A percentile compares a stretch with the other conserved stretches of the same genome.
These are phyloP conservation scores for Diacarnus erythraeanus DNA, from an alignment of 37 sponge, comb jelly and placozoan genomes.

Conservation along the genomic window DNA sequence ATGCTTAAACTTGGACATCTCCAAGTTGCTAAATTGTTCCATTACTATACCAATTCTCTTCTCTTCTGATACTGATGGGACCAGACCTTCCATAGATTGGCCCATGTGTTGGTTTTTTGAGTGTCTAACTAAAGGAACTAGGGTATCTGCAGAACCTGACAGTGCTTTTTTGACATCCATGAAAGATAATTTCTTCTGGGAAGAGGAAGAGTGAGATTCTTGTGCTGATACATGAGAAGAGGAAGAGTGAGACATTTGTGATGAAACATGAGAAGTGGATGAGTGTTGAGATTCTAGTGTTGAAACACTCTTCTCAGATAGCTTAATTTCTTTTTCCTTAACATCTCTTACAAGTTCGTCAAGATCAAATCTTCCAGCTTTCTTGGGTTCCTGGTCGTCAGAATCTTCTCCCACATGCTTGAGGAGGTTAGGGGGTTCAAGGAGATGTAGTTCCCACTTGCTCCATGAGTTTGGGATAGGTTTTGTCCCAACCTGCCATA, in stretches of 20 bases:
- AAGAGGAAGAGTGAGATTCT: background rate
- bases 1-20: too few species aligned
- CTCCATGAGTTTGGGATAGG: conserved; percentile 57
- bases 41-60: conserved; percentile 6
- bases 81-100: background rate
- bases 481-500: conserved; percentile 77
- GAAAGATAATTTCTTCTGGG: background rate
- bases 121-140: background rate
- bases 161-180: background rate
- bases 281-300: background rate
- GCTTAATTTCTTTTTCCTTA: background rate
- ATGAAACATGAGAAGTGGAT: background rate
- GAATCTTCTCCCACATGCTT: conserved; percentile 32
- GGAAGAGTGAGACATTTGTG: too few species aligned
- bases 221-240: too few species aligned
- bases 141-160: background rate
- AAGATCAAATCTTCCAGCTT: background rate
- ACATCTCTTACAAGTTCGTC: background rate
- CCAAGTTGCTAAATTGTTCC: conserved; percentile 9
- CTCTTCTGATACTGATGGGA: background rate
- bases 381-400: background rate
- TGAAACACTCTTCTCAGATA: background rate
- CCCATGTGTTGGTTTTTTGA: background rate
- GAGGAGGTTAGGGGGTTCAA: conserved; percentile 72
- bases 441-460: conserved; percentile 49